These are phyloP conservation scores for Furcifer pardalis DNA, from an alignment of 2,797 vertebrate genomes.

Conservation along the genomic window DNA sequence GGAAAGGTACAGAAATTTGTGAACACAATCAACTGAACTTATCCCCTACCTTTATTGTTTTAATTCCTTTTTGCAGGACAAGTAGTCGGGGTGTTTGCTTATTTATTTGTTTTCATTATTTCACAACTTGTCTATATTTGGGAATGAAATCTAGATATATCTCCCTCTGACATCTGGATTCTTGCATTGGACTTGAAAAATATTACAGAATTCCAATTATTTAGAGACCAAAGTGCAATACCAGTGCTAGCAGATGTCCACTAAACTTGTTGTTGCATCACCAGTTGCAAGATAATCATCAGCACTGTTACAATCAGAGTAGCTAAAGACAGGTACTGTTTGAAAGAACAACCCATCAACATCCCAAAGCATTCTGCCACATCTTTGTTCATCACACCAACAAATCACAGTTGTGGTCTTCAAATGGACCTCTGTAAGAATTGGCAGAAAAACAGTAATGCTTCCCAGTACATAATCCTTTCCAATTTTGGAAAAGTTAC, in stretches of 20 bases:
- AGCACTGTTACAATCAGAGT: background rate
- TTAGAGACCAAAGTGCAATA: background rate
- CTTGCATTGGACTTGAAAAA: background rate
- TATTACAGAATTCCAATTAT: background rate
- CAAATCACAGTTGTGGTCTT: background rate
- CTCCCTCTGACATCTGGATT: background rate
- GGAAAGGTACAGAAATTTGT: background rate
- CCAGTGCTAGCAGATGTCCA: background rate
- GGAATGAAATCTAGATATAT: background rate
- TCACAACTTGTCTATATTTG: slow-evolving; percentile 16
- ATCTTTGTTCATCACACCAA: background rate
- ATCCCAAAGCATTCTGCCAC: background rate
- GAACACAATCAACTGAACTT: background rate
- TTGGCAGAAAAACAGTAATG: no score
- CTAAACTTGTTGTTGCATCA: background rate
- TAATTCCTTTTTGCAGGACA: slow-evolving; percentile 5
- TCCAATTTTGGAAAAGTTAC: no score
- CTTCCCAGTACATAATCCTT: no score
- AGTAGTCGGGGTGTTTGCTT: background rate
- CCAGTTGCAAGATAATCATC: background rate
- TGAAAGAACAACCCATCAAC: background rate
- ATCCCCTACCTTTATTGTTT: background rate
- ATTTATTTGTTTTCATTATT: slow-evolving; percentile 19
- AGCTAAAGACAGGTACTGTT: background rate
- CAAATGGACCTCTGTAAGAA: background rate